Evolutionary conservation across 2,113 vertebrate species (phyloP).

Genomic region (Morone chrysops): DNA sequence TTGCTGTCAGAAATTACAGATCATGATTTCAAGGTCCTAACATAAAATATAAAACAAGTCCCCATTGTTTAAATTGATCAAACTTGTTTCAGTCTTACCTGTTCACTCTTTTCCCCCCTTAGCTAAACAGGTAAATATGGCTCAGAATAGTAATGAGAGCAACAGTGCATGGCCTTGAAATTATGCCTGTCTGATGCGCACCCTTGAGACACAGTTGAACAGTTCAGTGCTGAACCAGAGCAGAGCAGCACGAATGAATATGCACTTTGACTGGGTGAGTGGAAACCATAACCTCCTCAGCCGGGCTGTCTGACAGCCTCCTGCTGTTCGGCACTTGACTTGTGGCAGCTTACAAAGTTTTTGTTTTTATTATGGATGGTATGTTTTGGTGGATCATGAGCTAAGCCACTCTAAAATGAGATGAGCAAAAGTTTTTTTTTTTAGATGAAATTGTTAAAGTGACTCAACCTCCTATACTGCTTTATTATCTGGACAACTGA

Average conservation of each 20-base stretch:
- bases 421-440: slow-evolving; percentile 38
- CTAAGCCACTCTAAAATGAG: slow-evolving; percentile 36
- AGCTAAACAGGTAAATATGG: slow-evolving; percentile 71
- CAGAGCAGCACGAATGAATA: slow-evolving; percentile 70
- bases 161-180: slow-evolving; percentile 74
- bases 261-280: slow-evolving; percentile 74
- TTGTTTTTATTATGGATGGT: slow-evolving; percentile 62
- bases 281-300: slow-evolving; percentile 64
- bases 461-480: not conserved
- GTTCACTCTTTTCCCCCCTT: slow-evolving; percentile 26
- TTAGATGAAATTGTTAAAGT: not conserved
- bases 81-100: slow-evolving; percentile 17
- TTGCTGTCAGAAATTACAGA: not conserved
- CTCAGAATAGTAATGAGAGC: slow-evolving; percentile 74
- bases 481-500: slow-evolving; percentile 24
- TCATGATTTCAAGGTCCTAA: slow-evolving; percentile 12
- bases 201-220: slow-evolving; percentile 79
- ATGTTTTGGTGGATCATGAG: slow-evolving; percentile 53
- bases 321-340: slow-evolving; percentile 76
- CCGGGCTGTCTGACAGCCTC: slow-evolving; percentile 69
- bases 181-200: slow-evolving; percentile 73
- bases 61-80: slow-evolving; percentile 37
- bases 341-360: slow-evolving; percentile 69
- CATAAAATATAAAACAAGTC: slow-evolving; percentile 22
- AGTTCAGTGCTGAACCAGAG: slow-evolving; percentile 75